Evolutionary conservation across 1,140 invertebrate species (phyloP).

Genomic region (Acyrthosiphon pisum): DNA sequence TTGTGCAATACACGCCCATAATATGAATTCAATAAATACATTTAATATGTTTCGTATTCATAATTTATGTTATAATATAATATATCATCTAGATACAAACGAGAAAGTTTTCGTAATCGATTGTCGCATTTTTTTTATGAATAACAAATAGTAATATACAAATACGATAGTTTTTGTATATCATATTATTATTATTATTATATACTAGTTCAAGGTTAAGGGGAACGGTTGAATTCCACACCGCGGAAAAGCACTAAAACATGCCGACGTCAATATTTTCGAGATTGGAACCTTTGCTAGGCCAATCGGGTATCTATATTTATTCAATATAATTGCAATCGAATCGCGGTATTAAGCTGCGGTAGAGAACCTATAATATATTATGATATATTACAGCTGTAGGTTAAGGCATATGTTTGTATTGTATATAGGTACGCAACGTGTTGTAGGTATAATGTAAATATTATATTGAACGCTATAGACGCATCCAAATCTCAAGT

Average conservation of each 20-base stretch:
- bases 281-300: not conserved
- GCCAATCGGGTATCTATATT: not conserved
- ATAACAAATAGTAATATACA: slow-evolving; percentile 4
- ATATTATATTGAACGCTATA: too few relatives aligned
- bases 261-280: not conserved
- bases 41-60: not conserved
- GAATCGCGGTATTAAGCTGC: not conserved
- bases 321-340: not conserved
- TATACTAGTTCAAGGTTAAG: not conserved
- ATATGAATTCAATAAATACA: not conserved
- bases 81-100: not conserved
- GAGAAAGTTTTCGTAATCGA: slow-evolving; percentile 3
- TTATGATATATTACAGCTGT: too few relatives aligned
- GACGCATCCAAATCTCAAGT: not conserved
- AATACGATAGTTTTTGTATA: not conserved
- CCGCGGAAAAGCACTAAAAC: not conserved
- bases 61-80: not conserved
- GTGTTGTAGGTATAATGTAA: too few relatives aligned
- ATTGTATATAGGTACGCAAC: too few relatives aligned
- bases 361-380: not conserved
- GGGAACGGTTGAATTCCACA: not conserved
- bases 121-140: not conserved
- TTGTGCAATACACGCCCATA: not conserved
- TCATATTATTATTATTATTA: not conserved
- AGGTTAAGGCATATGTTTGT: too few relatives aligned